Percentiles rank a stretch among this genome's conserved stretches.
phyloP scores from a whole-genome alignment of 2,888 invertebrate genomes.

The Ypsolopha scabrella region DNA sequence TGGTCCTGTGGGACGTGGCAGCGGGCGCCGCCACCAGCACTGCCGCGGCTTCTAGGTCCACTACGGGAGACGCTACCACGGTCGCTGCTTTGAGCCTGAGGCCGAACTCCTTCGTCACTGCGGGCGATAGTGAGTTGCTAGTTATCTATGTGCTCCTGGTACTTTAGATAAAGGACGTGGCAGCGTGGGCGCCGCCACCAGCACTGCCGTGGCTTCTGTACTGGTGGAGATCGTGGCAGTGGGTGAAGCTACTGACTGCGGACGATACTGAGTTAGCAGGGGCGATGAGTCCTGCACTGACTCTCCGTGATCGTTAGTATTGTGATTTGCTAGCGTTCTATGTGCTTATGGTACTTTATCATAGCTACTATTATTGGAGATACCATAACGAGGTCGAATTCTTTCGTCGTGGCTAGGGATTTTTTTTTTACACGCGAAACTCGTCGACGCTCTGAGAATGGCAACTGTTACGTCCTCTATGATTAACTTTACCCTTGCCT shows the following conservation, averaged over 20 bases:
- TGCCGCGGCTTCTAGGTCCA: constrained; percentile 71
- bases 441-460: too few species aligned
- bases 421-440: too few species aligned
- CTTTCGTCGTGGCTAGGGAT: too few species aligned
- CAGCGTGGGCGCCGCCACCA: neutral
- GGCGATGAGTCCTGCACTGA: too few species aligned
- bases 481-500: neutral
- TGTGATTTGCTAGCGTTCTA: constrained; percentile 23
- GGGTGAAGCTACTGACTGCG: constrained; percentile 81
- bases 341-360: neutral
- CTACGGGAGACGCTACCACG: constrained; percentile 77
- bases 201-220: constrained; percentile 70
- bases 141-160: neutral
- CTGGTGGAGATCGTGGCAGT: too few species aligned
- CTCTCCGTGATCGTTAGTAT: too few species aligned
- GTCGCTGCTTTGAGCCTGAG: constrained; percentile 67
- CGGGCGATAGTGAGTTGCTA: constrained; percentile 72
- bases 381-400: too few species aligned
- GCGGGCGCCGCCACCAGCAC: constrained; percentile 74
- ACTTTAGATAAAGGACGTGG: neutral
- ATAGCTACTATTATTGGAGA: too few species aligned
- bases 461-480: neutral
- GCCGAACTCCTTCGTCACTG: constrained; percentile 77
- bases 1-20: constrained; percentile 86
- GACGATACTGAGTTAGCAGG: constrained; percentile 73